Evolutionary conservation across 1,140 invertebrate genomes (phyloP), one percentile per base, ranked within the genome.

Genomic region (Aplysia californica): DNA sequence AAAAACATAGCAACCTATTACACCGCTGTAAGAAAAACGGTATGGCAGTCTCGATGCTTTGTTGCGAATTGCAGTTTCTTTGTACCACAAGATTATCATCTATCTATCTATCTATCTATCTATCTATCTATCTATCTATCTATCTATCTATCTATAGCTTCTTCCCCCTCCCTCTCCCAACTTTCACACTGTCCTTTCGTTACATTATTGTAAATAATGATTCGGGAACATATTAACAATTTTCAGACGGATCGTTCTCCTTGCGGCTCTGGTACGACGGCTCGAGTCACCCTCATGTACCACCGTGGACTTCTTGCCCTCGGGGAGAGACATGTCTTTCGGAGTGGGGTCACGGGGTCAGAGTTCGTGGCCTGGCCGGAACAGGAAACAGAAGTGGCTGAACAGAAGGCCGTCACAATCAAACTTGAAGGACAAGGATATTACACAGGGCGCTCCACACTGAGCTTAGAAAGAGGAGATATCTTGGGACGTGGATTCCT

Each of bases 231-330:
- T n/a, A n/a, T n/a, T n/a, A n/a, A n/a, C n/a, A n/a, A 15, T 23
- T 21, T 41, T 4, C 80, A 90, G 88, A 85, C 89, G 4, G 88
- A 89, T 67, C 79, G 88, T 50, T 83, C 85, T 31, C 88, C 89
- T 1, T 85, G 82, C 67, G 88, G 89, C 1, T 90, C 89, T 0
- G 89, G 88, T 10, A 80, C 82, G 0, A 83, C 87, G 2, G 86
- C 87, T 20, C 81, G 89, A 36, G 78, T 87, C 20, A 88, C 89
- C 36, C 79, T 87, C n/a, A 84, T 86, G 76, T 85, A 82, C 58
- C 69, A 68, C 29, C 84, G 81, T 61, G 78, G 82, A 20, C 75
- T 77, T 33, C 78, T 89, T 29, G 55, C 75, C 26, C 66, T 88
- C 10, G 75, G 79, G 38, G 84, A 89, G 58, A 76, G 10, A 35